These are phyloP conservation scores for Scolopax bukidnonensis DNA, from an alignment of 2,797 vertebrate species.

Conservation along the genomic window DNA sequence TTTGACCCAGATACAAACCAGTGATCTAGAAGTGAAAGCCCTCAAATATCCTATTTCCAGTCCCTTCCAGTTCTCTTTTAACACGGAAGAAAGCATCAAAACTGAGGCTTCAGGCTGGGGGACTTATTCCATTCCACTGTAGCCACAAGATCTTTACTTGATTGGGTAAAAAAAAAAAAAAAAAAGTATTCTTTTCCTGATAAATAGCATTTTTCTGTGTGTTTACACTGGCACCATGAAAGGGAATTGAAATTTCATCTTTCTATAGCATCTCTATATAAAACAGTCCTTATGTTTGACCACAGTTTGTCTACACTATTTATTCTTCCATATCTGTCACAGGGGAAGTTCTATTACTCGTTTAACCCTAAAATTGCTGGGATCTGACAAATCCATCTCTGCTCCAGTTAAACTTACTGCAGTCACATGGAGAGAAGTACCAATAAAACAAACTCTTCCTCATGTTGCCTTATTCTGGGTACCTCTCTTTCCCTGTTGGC, in stretches of 20 bases:
- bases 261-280: slow-evolving; percentile 8
- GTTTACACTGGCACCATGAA: slow-evolving; percentile 33
- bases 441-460: background rate
- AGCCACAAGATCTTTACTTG: slow-evolving; percentile 5
- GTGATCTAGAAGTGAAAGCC: background rate
- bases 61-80: background rate
- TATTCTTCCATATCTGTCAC: slow-evolving; percentile 6
- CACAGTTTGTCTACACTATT: background rate
- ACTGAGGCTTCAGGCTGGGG: background rate
- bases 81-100: background rate
- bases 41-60: background rate
- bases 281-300: slow-evolving; percentile 20
- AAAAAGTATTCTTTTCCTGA: background rate
- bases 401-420: background rate
- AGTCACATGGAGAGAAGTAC: background rate
- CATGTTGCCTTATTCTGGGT: background rate
- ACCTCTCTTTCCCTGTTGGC: background rate
- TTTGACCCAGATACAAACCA: background rate
- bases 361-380: background rate
- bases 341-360: background rate
- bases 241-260: slow-evolving; percentile 33
- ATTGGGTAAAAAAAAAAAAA: background rate
- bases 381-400: background rate
- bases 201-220: slow-evolving; percentile 1
- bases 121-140: background rate